A percentile compares a stretch with the other conserved stretches of the same genome.
phyloP scores from a whole-genome alignment of 2,113 vertebrate genomes.

The Phyllostomus discolor region DNA sequence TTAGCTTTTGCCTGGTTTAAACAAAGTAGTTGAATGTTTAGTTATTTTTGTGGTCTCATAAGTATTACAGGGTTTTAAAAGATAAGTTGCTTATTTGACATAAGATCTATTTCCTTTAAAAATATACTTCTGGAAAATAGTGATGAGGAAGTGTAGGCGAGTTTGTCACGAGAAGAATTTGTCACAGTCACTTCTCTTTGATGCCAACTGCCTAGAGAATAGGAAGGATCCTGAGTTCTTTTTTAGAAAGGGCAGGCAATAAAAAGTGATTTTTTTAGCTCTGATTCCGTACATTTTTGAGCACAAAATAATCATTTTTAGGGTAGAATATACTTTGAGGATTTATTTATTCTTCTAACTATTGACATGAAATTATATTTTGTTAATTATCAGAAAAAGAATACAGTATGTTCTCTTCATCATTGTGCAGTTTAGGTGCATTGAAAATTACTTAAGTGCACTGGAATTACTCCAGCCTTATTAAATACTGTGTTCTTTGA shows the following conservation, averaged over 20 bases:
- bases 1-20: background rate
- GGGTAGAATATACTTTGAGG: background rate
- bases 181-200: background rate
- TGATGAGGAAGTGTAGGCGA: background rate
- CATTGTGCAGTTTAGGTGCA: background rate
- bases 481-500: conserved; percentile 54
- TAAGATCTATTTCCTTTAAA: background rate
- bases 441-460: conserved; percentile 29
- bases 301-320: conserved; percentile 39
- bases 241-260: background rate
- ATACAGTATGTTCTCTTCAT: background rate
- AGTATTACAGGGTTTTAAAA: background rate
- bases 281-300: background rate
- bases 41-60: background rate
- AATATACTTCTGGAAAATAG: background rate
- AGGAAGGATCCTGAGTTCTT: background rate
- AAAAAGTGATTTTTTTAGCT: background rate
- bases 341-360: conserved; percentile 25
- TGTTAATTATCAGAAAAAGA: conserved; percentile 31
- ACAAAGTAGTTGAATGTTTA: background rate
- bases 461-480: conserved; percentile 38
- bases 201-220: background rate
- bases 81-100: background rate
- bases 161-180: background rate
- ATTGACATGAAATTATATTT: conserved; percentile 23